Base-by-base conservation (phyloP, 1,140 invertebrate genomes). In the Zeugodacus cucurbitae region DNA sequence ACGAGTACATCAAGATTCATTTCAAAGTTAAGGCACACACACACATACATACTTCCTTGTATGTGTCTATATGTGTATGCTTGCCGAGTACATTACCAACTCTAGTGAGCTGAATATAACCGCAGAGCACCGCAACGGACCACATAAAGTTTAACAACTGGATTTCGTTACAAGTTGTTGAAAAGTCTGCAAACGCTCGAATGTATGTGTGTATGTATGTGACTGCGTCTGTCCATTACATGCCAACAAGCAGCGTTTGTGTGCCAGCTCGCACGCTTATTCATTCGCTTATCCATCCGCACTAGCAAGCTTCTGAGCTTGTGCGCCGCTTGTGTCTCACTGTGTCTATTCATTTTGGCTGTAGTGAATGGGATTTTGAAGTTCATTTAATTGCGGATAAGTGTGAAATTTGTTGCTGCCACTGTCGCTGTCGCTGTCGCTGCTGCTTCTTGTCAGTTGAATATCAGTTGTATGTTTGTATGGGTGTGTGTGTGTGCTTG, bases 301-400 rank as follows among this genome's bases (percentile, higher is more conserved):
- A n/a, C n/a, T n/a, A n/a, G n/a, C n/a, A n/a, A n/a, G n/a, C n/a
- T n/a, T n/a, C n/a, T n/a, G n/a, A n/a, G n/a, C 48, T 54, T 41
- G 32, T 41, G 29, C 11, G 34, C 67, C 11, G 34, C 67, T 74
- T n/a, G 20, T 74, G 17, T 17, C 67, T 74, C 67, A 32, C 58
- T 62, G 48, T 54, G 32, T 74, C 67, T 74, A 74, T 74, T 74
- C 67, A 74, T 74, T 74, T 74, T 17, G 14, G 82, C 82, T 86
- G 82, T 32, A 86, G 82, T 86, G 82, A 59, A 57, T 59, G 82
- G 44, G 44, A 59, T 54, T 59, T 59, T 86, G 82, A 86, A 86
- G 82, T 86, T 86, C 82, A 59, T 86, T 86, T 86, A 86, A 86
- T 86, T 86, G 82, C 82, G 82, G 82, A 54, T 86, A 86, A 86